A percentile compares a stretch with the other conserved stretches of the same genome.
These are phyloP conservation scores for Arrhamphus sclerolepis DNA, from an alignment of 2,797 vertebrate genomes.

Conservation along the genomic window DNA sequence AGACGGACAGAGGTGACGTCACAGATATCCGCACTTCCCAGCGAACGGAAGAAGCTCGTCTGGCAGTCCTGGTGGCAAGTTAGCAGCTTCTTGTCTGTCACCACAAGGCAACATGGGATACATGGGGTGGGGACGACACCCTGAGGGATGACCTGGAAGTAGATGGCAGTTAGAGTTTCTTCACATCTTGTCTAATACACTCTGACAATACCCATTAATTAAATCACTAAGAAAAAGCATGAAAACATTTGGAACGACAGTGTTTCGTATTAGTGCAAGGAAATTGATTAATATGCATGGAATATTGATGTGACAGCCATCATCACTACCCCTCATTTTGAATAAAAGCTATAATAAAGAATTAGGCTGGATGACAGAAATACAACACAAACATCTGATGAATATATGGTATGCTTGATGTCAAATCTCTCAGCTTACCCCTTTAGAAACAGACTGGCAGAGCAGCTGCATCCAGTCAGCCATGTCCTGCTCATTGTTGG, in stretches of 20 bases:
- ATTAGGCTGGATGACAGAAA: too few relatives aligned
- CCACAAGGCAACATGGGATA: slow-evolving; percentile 94
- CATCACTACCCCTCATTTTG: too few relatives aligned
- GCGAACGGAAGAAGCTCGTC: slow-evolving; percentile 95
- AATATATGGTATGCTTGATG: too few relatives aligned
- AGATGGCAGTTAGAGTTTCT: neutral
- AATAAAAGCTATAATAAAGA: too few relatives aligned
- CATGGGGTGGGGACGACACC: slow-evolving; percentile 88
- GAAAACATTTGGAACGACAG: too few relatives aligned
- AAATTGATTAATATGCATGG: too few relatives aligned
- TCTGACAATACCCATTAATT: too few relatives aligned
- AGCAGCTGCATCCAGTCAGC: slow-evolving; percentile 96
- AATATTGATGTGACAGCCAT: too few relatives aligned
- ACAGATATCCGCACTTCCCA: slow-evolving; percentile 83
- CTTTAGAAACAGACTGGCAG: slow-evolving; percentile 97
- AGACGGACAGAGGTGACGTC: slow-evolving; percentile 82
- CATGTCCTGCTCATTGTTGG: slow-evolving; percentile 92
- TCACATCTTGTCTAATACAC: neutral
- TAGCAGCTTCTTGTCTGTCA: slow-evolving; percentile 87
- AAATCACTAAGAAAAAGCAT: too few relatives aligned
- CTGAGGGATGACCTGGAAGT: slow-evolving; percentile 89
- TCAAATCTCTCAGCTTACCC: slow-evolving; percentile 79
- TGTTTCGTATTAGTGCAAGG: too few relatives aligned
- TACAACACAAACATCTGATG: too few relatives aligned
- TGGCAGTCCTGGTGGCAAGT: slow-evolving; percentile 98